Base-by-base conservation (phyloP, 2,113 vertebrate species). In the Esox niger region DNA sequence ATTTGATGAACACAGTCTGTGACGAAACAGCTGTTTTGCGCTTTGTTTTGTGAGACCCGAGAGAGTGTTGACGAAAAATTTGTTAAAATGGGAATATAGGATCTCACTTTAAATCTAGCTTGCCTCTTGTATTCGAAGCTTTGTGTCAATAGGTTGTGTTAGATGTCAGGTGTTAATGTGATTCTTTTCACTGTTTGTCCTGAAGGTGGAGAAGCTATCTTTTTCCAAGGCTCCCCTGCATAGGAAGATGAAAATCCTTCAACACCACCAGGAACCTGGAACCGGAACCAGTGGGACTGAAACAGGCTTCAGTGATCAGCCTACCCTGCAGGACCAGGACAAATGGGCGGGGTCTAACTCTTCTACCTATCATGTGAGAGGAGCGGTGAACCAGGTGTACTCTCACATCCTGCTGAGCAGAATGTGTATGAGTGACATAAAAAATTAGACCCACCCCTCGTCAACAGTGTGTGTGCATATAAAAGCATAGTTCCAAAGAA, bases 341-440 rank as follows among this genome's bases (percentile, higher is more conserved):
- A 82, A 82, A 64, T 75, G 73, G 75, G 71, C 66, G 71, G 84
- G 87, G 66, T 82, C 87, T 69, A 91, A 86, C 25, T 89, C 90
- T 31, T 91, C 87, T 0, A 90, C 90, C 0, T 99, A 95, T 89
- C 95, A 94, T 2, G 93, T 98, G 78, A 92, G 75, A 80, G 97
- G 96, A 70, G 89, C 95, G 57, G 91, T 99, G 71, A 98, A 98
- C 89, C 93, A 93, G 83, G 94, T 96, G 76, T 98, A 93, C 89
- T 96, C 95, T 52, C 94, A 98, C 91, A 96, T 99, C 86, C 92
- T 98, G 78, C 92, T 99, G 79, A 96, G 94, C 88, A 94, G 96
- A 81, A 87, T 99, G 70, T 98, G 95, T 85, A 77, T 78, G 6
- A 81, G 57, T 46, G 76, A 55, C 76, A 79, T 62, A 47, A 74